Evolutionary conservation across 2,113 vertebrate genomes (phyloP).

Genomic region (Alethe castanea): DNA sequence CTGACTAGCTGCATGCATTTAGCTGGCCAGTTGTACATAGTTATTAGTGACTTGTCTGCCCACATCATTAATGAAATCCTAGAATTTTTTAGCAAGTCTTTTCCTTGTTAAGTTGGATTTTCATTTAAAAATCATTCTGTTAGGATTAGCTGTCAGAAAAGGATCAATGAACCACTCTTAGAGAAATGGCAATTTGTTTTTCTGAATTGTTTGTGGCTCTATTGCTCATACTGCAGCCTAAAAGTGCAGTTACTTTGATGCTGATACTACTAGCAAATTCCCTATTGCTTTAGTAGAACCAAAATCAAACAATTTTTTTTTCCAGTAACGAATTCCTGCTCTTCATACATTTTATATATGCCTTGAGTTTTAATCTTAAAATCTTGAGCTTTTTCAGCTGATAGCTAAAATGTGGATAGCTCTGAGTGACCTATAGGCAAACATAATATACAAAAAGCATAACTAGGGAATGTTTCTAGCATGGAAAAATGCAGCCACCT

Average conservation of each 20-base stretch:
- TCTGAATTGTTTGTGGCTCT: background rate
- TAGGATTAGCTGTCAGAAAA: background rate
- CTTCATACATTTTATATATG: background rate
- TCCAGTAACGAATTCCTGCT: background rate
- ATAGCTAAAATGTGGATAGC: background rate
- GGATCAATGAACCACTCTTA: background rate
- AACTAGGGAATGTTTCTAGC: background rate
- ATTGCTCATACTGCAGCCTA: background rate
- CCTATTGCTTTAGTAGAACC: background rate
- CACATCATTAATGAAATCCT: background rate
- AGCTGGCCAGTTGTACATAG: background rate
- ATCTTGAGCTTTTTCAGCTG: background rate
- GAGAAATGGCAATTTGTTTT: background rate
- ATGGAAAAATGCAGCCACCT: background rate
- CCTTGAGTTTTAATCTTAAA: background rate
- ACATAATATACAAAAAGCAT: background rate
- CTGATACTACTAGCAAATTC: background rate
- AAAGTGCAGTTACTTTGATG: background rate
- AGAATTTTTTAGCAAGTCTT: background rate
- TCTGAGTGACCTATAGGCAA: background rate
- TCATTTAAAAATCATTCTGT: background rate
- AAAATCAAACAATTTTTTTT: background rate
- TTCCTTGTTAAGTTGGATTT: background rate
- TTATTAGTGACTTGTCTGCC: background rate
- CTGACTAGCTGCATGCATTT: background rate